Evolutionary conservation across 2,113 vertebrate species (phyloP).

Genomic region (Otus sunia): DNA sequence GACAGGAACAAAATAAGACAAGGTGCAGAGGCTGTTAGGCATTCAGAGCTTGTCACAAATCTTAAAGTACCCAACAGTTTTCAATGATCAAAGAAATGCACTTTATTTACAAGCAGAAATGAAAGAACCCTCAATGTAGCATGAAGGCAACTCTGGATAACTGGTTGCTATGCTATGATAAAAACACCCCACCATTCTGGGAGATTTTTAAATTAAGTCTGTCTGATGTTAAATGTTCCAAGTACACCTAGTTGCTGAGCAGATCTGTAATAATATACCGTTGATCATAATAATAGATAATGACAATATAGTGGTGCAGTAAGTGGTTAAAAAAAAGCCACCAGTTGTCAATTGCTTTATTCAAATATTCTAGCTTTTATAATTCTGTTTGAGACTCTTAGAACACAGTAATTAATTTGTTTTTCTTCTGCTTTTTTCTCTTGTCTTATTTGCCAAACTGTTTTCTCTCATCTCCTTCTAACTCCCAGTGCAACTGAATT

Average conservation of each 20-base stretch:
- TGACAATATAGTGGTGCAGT: background rate
- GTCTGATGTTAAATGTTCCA: background rate
- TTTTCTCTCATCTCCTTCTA: background rate
- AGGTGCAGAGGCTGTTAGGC: background rate
- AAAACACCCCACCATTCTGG: background rate
- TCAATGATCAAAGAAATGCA: background rate
- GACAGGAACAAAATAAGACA: background rate
- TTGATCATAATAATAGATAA: slow-evolving; percentile 28
- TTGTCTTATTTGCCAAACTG: background rate
- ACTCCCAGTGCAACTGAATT: background rate
- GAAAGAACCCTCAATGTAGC: background rate
- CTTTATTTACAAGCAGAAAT: slow-evolving; percentile 11
- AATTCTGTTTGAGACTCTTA: background rate
- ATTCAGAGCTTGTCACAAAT: background rate
- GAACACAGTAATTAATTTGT: background rate
- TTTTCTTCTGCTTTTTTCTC: background rate
- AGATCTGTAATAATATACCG: background rate
- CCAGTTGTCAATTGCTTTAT: background rate
- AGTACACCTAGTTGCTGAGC: background rate
- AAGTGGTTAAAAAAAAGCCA: background rate
- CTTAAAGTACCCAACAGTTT: background rate
- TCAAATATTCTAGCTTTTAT: background rate
- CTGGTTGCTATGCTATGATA: background rate
- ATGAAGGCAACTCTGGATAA: background rate
- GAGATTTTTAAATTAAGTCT: slow-evolving; percentile 31